phyloP scores from a whole-genome alignment of 2,797 vertebrate species.

The Trichosurus vulpecula region DNA sequence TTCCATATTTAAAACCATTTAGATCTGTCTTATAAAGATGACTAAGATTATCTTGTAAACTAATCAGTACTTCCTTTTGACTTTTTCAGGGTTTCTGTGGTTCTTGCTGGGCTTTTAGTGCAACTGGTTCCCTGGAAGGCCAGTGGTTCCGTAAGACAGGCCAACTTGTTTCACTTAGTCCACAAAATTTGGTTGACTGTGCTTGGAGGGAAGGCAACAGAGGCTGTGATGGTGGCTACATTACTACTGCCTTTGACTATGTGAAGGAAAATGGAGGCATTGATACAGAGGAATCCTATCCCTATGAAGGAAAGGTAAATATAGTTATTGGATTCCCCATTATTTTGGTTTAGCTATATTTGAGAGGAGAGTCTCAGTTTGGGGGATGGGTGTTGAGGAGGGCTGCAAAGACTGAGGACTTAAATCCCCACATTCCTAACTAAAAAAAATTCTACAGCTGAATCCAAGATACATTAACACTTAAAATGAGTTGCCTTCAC shows the following conservation, averaged over 20 bases:
- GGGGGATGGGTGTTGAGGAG: neutral
- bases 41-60: neutral
- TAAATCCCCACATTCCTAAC: too few species aligned
- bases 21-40: neutral
- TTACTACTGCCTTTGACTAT: constrained; percentile 94
- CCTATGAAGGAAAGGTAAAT: constrained; percentile 88
- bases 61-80: constrained; percentile 2
- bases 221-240: constrained; percentile 92
- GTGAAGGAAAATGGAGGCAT: constrained; percentile 90
- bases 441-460: too few species aligned
- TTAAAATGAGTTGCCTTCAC: too few species aligned
- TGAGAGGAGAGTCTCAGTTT: constrained; percentile 22
- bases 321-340: neutral
- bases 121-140: constrained; percentile 94
- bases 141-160: constrained; percentile 91
- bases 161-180: constrained; percentile 91
- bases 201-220: constrained; percentile 91
- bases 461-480: too few species aligned
- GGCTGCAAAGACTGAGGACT: too few species aligned
- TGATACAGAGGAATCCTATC: constrained; percentile 92
- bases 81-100: constrained; percentile 90
- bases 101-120: constrained; percentile 97
- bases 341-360: constrained; percentile 31
- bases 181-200: constrained; percentile 96
- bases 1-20: neutral